Evolutionary conservation across 1,140 invertebrate genomes (phyloP).

Genomic region (Drosophila parabipectinata): DNA sequence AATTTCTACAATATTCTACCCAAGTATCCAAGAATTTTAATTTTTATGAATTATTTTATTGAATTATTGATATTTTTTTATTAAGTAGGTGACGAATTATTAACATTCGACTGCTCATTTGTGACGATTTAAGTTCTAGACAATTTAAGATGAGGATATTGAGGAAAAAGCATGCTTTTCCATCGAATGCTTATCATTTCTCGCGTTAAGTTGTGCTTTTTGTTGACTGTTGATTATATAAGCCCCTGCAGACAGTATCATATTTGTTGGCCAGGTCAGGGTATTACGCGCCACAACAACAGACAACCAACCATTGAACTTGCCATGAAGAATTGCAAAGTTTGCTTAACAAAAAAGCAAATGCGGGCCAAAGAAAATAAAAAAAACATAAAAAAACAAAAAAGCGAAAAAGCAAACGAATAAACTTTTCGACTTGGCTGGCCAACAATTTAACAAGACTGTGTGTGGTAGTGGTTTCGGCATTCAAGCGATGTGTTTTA

Average conservation of each 20-base stretch:
- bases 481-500: slow-evolving; percentile 48
- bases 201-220: too few relatives aligned
- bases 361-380: too few relatives aligned
- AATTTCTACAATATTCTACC: too few relatives aligned
- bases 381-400: slow-evolving; percentile 17
- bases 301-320: slow-evolving; percentile 54
- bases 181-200: neutral
- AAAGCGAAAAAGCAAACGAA: slow-evolving; percentile 17
- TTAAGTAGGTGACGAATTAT: too few relatives aligned
- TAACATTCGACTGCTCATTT: too few relatives aligned
- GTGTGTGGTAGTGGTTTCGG: slow-evolving; percentile 4
- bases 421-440: slow-evolving; percentile 41
- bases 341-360: slow-evolving; percentile 48
- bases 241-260: slow-evolving; percentile 21
- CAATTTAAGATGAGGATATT: slow-evolving; percentile 2
- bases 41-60: too few relatives aligned
- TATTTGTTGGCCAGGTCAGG: slow-evolving; percentile 59
- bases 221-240: slow-evolving; percentile 19
- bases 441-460: too few relatives aligned
- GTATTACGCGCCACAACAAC: slow-evolving; percentile 3
- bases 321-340: slow-evolving; percentile 50
- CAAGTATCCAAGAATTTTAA: too few relatives aligned
- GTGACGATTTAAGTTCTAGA: slow-evolving; percentile 1
- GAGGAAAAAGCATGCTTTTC: neutral
- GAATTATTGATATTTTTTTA: too few relatives aligned